Evolutionary conservation across 2,113 vertebrate genomes (phyloP).

Genomic region (Dolichallabes microphthalmus): DNA sequence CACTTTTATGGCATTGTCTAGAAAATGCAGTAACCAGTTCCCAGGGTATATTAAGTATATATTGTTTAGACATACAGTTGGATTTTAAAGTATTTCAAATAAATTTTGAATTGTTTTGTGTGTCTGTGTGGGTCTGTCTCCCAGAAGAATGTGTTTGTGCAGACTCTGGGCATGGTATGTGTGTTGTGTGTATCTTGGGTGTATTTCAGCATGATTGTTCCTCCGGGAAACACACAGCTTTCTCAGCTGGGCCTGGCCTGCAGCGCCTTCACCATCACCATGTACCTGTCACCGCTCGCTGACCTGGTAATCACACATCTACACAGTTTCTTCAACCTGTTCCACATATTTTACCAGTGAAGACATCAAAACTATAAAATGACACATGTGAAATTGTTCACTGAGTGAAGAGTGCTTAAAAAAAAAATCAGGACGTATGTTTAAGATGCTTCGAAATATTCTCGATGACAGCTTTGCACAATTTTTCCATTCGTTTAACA

Average conservation of each 20-base stretch:
- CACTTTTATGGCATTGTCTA: not conserved
- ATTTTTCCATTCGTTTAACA: not conserved
- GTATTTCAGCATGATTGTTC: conserved; percentile 78
- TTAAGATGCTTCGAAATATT: not conserved
- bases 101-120: not conserved
- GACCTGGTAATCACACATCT: conserved; percentile 77
- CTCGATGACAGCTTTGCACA: not conserved
- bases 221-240: conserved; percentile 58
- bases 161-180: conserved; percentile 63
- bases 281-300: conserved; percentile 89
- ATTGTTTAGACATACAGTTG: not conserved
- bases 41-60: not conserved
- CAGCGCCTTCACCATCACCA: conserved; percentile 86
- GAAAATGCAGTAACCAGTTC: not conserved
- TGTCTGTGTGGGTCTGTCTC: conserved; percentile 18
- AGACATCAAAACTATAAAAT: not conserved
- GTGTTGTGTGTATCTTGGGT: conserved; percentile 71
- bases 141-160: conserved; percentile 69
- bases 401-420: not conserved
- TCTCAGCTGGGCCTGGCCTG: conserved; percentile 84
- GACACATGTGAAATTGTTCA: not conserved
- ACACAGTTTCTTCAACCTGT: conserved; percentile 2
- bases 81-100: not conserved
- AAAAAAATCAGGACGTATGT: not conserved
- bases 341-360: not conserved